Conservation (phyloP, 64 coral and sea anemone species). For the Pocillopora verrucosa region DNA sequence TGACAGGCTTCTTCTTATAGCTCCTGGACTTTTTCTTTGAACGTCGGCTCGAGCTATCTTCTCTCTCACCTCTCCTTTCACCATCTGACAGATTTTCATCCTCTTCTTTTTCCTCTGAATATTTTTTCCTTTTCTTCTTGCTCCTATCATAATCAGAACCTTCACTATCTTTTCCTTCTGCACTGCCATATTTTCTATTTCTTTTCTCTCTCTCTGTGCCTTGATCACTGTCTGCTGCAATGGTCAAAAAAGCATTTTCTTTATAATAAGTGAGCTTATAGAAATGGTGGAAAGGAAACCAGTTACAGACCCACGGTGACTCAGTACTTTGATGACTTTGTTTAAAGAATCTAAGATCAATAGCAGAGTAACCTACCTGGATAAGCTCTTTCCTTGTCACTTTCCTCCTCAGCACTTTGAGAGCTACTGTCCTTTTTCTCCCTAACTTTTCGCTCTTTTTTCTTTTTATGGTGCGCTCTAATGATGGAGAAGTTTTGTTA, state of each 20-base stretch:
- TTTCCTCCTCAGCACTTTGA: slow-evolving; percentile 76
- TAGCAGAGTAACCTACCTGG: background rate
- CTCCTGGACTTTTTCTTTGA: slow-evolving; percentile 84
- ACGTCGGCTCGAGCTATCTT: slow-evolving; percentile 21
- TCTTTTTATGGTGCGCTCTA: slow-evolving; percentile 56
- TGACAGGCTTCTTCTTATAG: slow-evolving; percentile 97
- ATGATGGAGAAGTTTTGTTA: background rate
- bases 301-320: background rate
- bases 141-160: slow-evolving; percentile 72
- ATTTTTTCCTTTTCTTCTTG: slow-evolving; percentile 50
- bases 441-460: slow-evolving; percentile 50
- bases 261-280: background rate
- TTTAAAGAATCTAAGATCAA: no score
- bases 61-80: slow-evolving; percentile 23
- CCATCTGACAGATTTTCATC: slow-evolving; percentile 7
- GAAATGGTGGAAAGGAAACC: background rate
- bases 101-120: background rate
- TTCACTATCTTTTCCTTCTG: slow-evolving; percentile 27
- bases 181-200: slow-evolving; percentile 36
- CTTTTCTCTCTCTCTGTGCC: slow-evolving; percentile 60
- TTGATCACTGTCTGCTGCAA: slow-evolving; percentile 68
- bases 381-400: slow-evolving; percentile 70
- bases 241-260: background rate
- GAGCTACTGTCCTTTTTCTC: slow-evolving; percentile 43
- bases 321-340: no score